Evolutionary conservation across 2,888 invertebrate species (phyloP).

Genomic region (Sarcophaga carnaria): DNA sequence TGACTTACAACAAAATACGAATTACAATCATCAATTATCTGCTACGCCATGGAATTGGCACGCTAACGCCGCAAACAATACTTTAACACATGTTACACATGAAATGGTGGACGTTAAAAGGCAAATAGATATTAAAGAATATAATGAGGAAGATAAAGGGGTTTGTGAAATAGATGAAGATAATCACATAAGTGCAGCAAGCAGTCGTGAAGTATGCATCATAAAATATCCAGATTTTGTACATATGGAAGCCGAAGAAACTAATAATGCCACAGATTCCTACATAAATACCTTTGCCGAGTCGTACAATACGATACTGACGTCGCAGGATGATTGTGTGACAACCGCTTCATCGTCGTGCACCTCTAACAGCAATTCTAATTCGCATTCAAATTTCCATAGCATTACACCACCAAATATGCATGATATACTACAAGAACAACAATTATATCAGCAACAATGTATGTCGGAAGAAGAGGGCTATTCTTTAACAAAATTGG

Average conservation of each 20-base stretch:
- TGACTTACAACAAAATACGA: constrained; percentile 18
- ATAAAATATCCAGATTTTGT: constrained; percentile 58
- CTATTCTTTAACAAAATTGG: constrained; percentile 80
- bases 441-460: constrained; percentile 79
- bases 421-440: constrained; percentile 78
- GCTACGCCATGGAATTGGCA: constrained; percentile 52
- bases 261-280: constrained; percentile 64
- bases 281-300: constrained; percentile 80
- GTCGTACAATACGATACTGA: constrained; percentile 79
- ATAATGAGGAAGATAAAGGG: constrained; percentile 45
- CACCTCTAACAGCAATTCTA: constrained; percentile 67
- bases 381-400: constrained; percentile 69
- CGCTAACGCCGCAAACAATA: background rate
- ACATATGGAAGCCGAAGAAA: constrained; percentile 52
- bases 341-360: constrained; percentile 65
- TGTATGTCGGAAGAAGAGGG: constrained; percentile 78
- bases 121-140: constrained; percentile 55
- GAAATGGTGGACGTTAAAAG: background rate
- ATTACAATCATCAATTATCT: constrained; percentile 33
- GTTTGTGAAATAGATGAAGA: constrained; percentile 18
- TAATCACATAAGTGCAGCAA: background rate
- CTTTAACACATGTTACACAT: background rate
- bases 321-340: constrained; percentile 66
- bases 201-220: constrained; percentile 31
- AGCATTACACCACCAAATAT: constrained; percentile 71